Conservation (phyloP, 92 coral and sea anemone species). For the Zoanthus sansibaricus region DNA sequence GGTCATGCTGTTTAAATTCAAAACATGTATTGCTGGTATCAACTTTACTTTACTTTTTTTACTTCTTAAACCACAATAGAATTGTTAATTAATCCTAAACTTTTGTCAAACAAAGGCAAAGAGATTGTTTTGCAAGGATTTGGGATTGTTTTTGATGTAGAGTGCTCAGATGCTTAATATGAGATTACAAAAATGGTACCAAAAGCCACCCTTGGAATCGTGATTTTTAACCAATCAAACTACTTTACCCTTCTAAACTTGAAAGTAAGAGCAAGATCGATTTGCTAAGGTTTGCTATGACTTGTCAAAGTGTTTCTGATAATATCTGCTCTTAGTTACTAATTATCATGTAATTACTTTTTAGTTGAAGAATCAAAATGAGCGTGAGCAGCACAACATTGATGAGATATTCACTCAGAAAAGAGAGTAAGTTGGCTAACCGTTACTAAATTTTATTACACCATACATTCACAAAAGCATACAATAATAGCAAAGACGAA, state of each 20-base stretch:
- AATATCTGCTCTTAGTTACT: too few relatives aligned
- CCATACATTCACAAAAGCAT: too few relatives aligned
- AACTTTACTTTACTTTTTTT: conserved; percentile 1
- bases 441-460: too few relatives aligned
- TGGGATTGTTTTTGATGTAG: conserved; percentile 30
- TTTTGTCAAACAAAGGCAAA: conserved; percentile 38
- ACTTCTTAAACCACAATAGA: too few relatives aligned
- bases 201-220: not conserved
- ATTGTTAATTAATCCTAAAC: conserved; percentile 41
- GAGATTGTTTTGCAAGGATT: conserved; percentile 48
- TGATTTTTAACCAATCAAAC: too few relatives aligned
- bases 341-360: not conserved
- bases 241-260: too few relatives aligned
- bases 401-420: conserved; percentile 91
- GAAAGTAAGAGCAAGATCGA: too few relatives aligned
- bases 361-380: conserved; percentile 90
- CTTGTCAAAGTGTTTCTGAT: too few relatives aligned
- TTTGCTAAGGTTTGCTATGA: too few relatives aligned
- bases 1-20: conserved; percentile 1
- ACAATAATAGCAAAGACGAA: too few relatives aligned
- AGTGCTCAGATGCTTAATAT: not conserved
- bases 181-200: not conserved
- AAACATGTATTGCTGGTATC: not conserved
- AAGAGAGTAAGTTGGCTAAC: conserved; percentile 81
- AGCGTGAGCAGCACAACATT: conserved; percentile 89